Conservation (phyloP, 2,113 vertebrate genomes). For the Nycticryphes semicollaris region DNA sequence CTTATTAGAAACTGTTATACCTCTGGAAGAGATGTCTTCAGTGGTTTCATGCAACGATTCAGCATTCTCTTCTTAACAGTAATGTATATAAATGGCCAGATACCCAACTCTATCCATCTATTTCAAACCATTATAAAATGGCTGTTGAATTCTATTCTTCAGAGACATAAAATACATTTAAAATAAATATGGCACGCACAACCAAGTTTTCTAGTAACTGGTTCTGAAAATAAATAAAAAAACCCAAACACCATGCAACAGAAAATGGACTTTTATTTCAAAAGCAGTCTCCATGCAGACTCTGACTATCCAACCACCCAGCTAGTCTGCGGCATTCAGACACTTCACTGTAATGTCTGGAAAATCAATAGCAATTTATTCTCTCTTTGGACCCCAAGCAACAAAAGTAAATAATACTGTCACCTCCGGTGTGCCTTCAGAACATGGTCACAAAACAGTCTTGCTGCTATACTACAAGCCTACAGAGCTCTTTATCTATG, state of each 20-base stretch:
- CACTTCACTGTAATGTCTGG: slow-evolving; percentile 76
- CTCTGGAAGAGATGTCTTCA: neutral
- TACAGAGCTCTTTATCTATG: slow-evolving; percentile 58
- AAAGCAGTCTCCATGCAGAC: slow-evolving; percentile 32
- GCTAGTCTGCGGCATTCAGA: slow-evolving; percentile 73
- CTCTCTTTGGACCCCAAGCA: slow-evolving; percentile 84
- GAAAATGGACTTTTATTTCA: slow-evolving; percentile 70
- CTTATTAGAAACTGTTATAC: neutral
- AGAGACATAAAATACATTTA: neutral
- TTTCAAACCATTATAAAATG: slow-evolving; percentile 2
- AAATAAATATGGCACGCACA: slow-evolving; percentile 10
- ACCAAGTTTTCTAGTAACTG: slow-evolving; percentile 41
- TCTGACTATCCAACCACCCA: slow-evolving; percentile 63
- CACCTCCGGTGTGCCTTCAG: slow-evolving; percentile 77
- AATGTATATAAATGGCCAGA: neutral
- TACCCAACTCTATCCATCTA: neutral
- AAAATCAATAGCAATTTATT: slow-evolving; percentile 94
- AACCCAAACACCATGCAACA: neutral
- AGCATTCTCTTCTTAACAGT: neutral
- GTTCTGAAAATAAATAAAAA: neutral
- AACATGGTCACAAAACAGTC: slow-evolving; percentile 72
- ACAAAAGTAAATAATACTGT: slow-evolving; percentile 87
- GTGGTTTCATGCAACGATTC: neutral
- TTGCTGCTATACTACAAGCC: slow-evolving; percentile 51
- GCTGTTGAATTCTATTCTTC: slow-evolving; percentile 4